Evolutionary conservation across 2,888 invertebrate species (phyloP).

Genomic region (Drosophila nr. medialis): DNA sequence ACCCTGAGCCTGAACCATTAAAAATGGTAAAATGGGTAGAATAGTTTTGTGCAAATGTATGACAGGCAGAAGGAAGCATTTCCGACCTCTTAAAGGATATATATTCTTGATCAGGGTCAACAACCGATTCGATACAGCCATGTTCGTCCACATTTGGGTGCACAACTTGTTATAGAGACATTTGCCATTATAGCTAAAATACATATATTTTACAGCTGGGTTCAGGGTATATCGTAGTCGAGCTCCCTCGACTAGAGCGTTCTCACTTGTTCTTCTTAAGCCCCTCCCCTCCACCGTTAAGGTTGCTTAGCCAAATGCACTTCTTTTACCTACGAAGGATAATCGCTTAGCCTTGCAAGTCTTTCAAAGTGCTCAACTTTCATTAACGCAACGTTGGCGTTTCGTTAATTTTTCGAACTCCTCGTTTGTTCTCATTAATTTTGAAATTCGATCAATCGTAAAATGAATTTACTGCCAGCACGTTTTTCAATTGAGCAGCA

Average conservation of each 20-base stretch:
- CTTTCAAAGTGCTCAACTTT: conserved; percentile 20
- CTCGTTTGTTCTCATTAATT: conserved; percentile 40
- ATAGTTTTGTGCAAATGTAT: no score
- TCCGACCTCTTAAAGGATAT: no score
- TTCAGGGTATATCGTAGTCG: no score
- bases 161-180: no score
- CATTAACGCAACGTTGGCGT: conserved; percentile 31
- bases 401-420: conserved; percentile 6
- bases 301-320: conserved; percentile 36
- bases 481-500: conserved; percentile 13
- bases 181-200: no score
- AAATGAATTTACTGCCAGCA: conserved; percentile 58
- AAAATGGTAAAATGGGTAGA: no score
- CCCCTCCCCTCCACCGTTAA: neutral
- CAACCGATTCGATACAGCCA: no score
- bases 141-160: no score
- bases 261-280: neutral
- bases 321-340: conserved; percentile 34
- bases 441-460: conserved; percentile 54
- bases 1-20: neutral
- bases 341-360: conserved; percentile 47
- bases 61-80: no score
- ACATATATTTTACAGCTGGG: no score
- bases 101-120: no score
- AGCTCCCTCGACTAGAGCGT: no score